Conservation (phyloP, 2,888 invertebrate genomes). For the Drosophila mercatorum region DNA sequence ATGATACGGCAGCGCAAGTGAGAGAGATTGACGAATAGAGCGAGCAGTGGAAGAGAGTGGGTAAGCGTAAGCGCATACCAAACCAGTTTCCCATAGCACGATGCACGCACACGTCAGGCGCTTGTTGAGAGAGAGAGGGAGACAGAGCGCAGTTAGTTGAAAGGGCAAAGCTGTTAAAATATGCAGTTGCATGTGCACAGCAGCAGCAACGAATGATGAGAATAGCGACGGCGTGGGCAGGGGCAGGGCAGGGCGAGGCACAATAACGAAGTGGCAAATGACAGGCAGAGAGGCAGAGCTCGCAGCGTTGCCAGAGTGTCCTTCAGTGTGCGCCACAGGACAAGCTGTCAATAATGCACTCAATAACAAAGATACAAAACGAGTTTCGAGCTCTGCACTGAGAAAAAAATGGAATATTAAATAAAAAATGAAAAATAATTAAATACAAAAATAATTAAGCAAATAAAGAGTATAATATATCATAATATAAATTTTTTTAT, state of each 20-base stretch:
- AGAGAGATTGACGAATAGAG: slow-evolving; percentile 1
- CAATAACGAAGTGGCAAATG: slow-evolving; percentile 62
- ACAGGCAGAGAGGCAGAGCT: slow-evolving; percentile 33
- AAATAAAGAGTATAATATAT: too few species aligned
- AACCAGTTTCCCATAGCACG: slow-evolving; percentile 67
- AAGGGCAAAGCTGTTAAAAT: slow-evolving; percentile 63
- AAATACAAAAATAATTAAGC: too few species aligned
- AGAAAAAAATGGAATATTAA: background rate
- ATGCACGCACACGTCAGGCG: slow-evolving; percentile 51
- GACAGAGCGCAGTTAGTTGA: background rate
- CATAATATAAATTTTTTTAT: too few species aligned
- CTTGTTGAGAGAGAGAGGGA: slow-evolving; percentile 24
- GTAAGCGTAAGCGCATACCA: slow-evolving; percentile 35
- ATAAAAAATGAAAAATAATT: background rate
- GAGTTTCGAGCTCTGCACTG: slow-evolving; percentile 23
- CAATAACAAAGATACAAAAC: slow-evolving; percentile 59
- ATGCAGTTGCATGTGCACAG: slow-evolving; percentile 73
- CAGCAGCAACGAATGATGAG: slow-evolving; percentile 18
- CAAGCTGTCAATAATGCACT: slow-evolving; percentile 70
- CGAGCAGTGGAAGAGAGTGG: background rate
- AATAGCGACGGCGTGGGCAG: slow-evolving; percentile 24
- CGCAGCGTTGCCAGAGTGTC: slow-evolving; percentile 53
- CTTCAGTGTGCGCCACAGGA: slow-evolving; percentile 53
- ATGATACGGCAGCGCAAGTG: slow-evolving; percentile 15
- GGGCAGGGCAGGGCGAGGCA: slow-evolving; percentile 19